Percentiles rank a stretch among this genome's conserved stretches.
Evolutionary conservation across 2,797 vertebrate genomes (phyloP).

Genomic region (Rhinophrynus dorsalis): DNA sequence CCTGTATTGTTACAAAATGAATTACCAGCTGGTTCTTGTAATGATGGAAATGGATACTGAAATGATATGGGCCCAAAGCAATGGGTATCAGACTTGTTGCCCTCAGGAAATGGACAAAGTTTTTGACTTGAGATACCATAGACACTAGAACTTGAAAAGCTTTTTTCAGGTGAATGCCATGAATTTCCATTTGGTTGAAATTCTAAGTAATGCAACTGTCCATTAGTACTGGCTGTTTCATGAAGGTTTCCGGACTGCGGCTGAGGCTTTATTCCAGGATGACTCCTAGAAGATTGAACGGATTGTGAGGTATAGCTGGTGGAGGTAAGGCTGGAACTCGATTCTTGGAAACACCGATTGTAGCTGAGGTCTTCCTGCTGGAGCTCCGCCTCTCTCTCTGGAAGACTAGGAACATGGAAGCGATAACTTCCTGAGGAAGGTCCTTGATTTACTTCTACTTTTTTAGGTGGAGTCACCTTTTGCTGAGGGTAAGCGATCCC

Average conservation of each 20-base stretch:
- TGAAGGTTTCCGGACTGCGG: slow-evolving; percentile 62
- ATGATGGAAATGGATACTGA: slow-evolving; percentile 79
- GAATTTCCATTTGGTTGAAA: slow-evolving; percentile 75
- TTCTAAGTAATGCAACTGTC: slow-evolving; percentile 79
- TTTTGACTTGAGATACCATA: slow-evolving; percentile 77
- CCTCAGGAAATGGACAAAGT: slow-evolving; percentile 73
- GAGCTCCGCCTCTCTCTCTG: slow-evolving; percentile 77
- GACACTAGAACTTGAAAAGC: slow-evolving; percentile 78
- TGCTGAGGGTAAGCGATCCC: slow-evolving; percentile 87
- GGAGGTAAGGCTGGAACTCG: slow-evolving; percentile 76
- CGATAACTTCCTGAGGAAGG: slow-evolving; percentile 75
- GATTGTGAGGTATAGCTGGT: slow-evolving; percentile 89
- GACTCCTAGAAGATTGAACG: slow-evolving; percentile 63
- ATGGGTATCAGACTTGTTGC: slow-evolving; percentile 64
- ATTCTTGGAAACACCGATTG: slow-evolving; percentile 80
- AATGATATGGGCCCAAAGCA: slow-evolving; percentile 70
- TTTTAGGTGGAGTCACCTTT: slow-evolving; percentile 82
- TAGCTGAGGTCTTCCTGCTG: slow-evolving; percentile 80
- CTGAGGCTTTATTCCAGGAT: slow-evolving; percentile 61
- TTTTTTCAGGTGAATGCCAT: slow-evolving; percentile 84
- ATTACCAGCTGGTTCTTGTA: slow-evolving; percentile 74
- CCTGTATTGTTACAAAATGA: slow-evolving; percentile 69
- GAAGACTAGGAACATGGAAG: slow-evolving; percentile 79
- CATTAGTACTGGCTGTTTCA: slow-evolving; percentile 69
- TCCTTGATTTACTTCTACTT: slow-evolving; percentile 69